A percentile compares a stretch with the other conserved stretches of the same genome.
Evolutionary conservation across 2,113 vertebrate species (phyloP).

Genomic region (Pelobates fuscus): DNA sequence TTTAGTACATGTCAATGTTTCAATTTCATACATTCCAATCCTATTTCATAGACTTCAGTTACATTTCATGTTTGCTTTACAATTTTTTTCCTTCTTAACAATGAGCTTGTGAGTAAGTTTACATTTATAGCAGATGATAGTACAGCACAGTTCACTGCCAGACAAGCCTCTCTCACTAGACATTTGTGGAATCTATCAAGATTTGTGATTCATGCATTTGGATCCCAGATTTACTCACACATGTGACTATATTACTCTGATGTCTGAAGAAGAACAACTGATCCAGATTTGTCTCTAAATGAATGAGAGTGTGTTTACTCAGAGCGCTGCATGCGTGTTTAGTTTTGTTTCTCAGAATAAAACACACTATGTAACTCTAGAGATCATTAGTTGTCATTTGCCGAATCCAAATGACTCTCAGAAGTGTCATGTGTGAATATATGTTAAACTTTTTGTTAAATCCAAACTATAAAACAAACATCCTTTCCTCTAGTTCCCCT

Average conservation of each 20-base stretch:
- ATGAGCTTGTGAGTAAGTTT: constrained; percentile 35
- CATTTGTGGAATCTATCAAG: constrained; percentile 69
- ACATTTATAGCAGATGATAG: constrained; percentile 54
- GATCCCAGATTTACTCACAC: constrained; percentile 75
- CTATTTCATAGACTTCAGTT: constrained; percentile 18
- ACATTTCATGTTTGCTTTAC: constrained; percentile 81
- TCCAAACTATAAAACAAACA: too few relatives aligned
- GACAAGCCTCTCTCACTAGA: constrained; percentile 63
- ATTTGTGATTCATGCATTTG: constrained; percentile 80
- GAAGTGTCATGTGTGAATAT: too few relatives aligned
- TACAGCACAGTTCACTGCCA: constrained; percentile 60
- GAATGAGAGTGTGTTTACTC: constrained; percentile 65
- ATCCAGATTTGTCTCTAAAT: constrained; percentile 62
- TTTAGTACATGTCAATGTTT: too few relatives aligned
- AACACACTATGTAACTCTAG: background rate
- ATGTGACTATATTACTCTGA: constrained; percentile 68
- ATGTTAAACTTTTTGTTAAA: too few relatives aligned
- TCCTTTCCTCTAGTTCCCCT: too few relatives aligned
- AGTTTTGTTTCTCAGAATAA: constrained; percentile 61
- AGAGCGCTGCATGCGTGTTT: constrained; percentile 62
- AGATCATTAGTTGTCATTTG: background rate
- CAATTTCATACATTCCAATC: constrained; percentile 39
- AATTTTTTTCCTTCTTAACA: constrained; percentile 42
- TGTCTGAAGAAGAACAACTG: constrained; percentile 69
- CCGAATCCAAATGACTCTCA: background rate